These are phyloP conservation scores for Poecile atricapillus DNA, from an alignment of 2,113 vertebrate species.

Conservation along the genomic window DNA sequence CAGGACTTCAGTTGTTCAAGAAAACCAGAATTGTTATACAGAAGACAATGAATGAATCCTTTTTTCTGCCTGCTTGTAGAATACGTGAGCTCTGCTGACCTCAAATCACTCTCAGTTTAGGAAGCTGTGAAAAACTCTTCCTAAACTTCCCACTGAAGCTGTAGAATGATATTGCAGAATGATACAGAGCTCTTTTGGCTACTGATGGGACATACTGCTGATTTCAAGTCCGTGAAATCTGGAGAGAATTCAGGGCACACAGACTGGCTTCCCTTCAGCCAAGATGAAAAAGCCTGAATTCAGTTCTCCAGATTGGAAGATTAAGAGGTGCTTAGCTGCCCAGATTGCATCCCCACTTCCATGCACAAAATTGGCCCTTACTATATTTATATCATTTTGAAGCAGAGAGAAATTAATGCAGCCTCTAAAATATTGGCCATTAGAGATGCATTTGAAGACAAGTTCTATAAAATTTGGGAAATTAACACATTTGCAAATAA, in stretches of 20 bases:
- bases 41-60: neutral
- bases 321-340: constrained; percentile 30
- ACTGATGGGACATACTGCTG: neutral
- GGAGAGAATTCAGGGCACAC: constrained; percentile 11
- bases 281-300: constrained; percentile 18
- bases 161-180: neutral
- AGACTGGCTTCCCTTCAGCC: neutral
- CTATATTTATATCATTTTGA: neutral
- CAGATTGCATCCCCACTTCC: constrained; percentile 34
- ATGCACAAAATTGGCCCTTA: neutral
- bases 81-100: neutral
- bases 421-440: neutral
- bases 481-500: neutral
- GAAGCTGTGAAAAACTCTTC: neutral
- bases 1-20: neutral
- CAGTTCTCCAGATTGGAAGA: neutral
- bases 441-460: neutral
- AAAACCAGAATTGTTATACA: neutral
- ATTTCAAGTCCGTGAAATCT: neutral
- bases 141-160: neutral
- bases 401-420: neutral
- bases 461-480: neutral
- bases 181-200: neutral
- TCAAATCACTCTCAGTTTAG: neutral
- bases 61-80: neutral